Evolutionary conservation across 2,888 invertebrate species (phyloP), one percentile per base, ranked within the genome.

Genomic region (Agapetus fuscipes): DNA sequence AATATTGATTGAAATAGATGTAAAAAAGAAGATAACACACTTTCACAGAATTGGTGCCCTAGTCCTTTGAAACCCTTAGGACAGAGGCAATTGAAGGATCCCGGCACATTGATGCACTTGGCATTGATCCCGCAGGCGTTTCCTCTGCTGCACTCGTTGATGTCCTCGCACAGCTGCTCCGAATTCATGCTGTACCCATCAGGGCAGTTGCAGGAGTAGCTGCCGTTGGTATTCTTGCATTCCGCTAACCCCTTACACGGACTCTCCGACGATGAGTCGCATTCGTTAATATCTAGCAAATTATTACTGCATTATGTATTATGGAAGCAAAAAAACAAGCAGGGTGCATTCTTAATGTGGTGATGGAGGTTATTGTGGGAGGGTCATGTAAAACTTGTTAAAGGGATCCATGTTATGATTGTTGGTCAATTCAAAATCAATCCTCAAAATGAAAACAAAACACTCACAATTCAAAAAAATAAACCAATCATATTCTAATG

Each of bases 31-130:
- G 44, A 14, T 30, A 47, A 71, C 79, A 79, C 76, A 83, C 84
- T 84, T 78, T 82, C 78, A 66, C 84, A 84, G 53, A 75, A 76
- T 50, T 76, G 74, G 56, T 78, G 74, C 53, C 83, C 80, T 60
- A 82, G 79, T 55, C 84, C 84, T 51, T 74, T 71, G 66, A 82
- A 84, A 49, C 85, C 84, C 52, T 72, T 73, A 17, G 81, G 81
- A 58, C 85, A 85, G 48, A 80, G 66, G 61, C 85, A 85, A 57
- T 79, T 79, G 70, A 75, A 83, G 39, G 82, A 79, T 52, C 87
- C 87, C n/a, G 79, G 79, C 36, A 80, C 74, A 62, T 88, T 88
- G 61, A 79, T 76, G 66, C 87, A 88, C 61, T 80, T 78, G 49
- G 86, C 81, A 61, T 84, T 81, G 53, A 73, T 69, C 48, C 83